phyloP scores from a whole-genome alignment of 2,113 vertebrate genomes.

The Chionis minor region DNA sequence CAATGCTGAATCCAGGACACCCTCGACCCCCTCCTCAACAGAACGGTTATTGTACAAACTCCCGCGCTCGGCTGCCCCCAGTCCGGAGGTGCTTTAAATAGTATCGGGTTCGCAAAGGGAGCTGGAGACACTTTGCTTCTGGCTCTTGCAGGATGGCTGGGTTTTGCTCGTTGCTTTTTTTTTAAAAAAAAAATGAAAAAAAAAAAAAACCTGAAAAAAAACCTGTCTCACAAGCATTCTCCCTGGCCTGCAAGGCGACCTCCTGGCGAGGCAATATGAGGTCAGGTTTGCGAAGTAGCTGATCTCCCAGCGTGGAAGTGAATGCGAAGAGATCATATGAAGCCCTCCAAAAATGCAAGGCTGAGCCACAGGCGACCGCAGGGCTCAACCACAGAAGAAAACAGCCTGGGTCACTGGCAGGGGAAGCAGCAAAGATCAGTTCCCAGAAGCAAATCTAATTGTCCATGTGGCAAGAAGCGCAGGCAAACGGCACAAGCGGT shows the following conservation, averaged over 20 bases:
- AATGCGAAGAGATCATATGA: neutral
- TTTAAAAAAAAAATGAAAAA: neutral
- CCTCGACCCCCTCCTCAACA: constrained; percentile 1
- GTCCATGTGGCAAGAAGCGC: neutral
- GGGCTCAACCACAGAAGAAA: constrained; percentile 13
- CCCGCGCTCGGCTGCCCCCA: neutral
- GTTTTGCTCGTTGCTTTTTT: neutral
- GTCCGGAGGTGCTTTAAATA: constrained; percentile 51
- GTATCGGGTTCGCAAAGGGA: neutral
- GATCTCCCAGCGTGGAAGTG: neutral
- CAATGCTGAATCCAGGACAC: neutral
- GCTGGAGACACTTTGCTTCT: constrained; percentile 9
- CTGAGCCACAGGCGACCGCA: neutral
- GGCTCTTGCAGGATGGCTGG: neutral
- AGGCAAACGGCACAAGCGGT: neutral
- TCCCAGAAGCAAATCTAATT: neutral
- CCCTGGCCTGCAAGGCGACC: neutral
- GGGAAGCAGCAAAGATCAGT: neutral
- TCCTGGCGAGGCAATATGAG: neutral
- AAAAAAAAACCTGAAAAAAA: neutral
- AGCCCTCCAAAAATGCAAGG: constrained; percentile 1
- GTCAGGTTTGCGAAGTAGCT: neutral
- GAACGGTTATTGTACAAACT: neutral
- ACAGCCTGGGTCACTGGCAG: neutral
- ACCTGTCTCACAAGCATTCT: neutral